A percentile compares a stretch with the other conserved stretches of the same genome.
Evolutionary conservation across 2,113 vertebrate genomes (phyloP).

Genomic region (Tangachromis dhanisi): DNA sequence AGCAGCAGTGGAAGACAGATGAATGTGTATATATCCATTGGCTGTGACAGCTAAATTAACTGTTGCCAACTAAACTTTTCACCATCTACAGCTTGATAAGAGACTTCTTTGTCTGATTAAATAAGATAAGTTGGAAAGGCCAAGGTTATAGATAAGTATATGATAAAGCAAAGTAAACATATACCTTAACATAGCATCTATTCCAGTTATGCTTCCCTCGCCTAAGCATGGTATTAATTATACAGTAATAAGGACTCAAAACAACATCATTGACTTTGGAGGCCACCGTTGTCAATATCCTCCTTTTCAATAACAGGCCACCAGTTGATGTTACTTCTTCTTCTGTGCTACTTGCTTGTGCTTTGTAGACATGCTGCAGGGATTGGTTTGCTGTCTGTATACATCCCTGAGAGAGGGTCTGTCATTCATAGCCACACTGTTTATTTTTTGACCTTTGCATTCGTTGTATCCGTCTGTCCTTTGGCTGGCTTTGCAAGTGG

Average conservation of each 20-base stretch:
- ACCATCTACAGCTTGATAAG: not conserved
- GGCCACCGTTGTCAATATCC: not conserved
- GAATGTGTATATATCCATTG: not conserved
- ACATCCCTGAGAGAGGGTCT: slow-evolving; percentile 16
- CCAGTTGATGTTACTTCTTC: not conserved
- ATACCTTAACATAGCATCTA: not conserved
- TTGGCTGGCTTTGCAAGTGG: slow-evolving; percentile 30
- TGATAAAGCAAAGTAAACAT: not conserved
- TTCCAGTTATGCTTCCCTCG: not conserved
- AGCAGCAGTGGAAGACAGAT: not conserved
- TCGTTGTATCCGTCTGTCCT: slow-evolving; percentile 41
- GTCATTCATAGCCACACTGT: slow-evolving; percentile 42
- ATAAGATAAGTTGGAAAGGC: not conserved
- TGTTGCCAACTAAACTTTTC: not conserved
- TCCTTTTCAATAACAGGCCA: not conserved
- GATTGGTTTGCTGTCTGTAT: not conserved
- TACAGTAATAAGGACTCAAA: not conserved
- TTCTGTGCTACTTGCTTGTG: not conserved
- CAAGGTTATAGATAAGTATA: not conserved
- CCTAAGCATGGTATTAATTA: not conserved
- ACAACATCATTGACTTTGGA: not conserved
- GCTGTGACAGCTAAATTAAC: not conserved
- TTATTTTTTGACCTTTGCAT: slow-evolving; percentile 68
- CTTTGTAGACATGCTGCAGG: not conserved
- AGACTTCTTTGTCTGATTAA: not conserved